Evolutionary conservation across 2,888 invertebrate species (phyloP).

Genomic region (Petrolisthes cinctipes): DNA sequence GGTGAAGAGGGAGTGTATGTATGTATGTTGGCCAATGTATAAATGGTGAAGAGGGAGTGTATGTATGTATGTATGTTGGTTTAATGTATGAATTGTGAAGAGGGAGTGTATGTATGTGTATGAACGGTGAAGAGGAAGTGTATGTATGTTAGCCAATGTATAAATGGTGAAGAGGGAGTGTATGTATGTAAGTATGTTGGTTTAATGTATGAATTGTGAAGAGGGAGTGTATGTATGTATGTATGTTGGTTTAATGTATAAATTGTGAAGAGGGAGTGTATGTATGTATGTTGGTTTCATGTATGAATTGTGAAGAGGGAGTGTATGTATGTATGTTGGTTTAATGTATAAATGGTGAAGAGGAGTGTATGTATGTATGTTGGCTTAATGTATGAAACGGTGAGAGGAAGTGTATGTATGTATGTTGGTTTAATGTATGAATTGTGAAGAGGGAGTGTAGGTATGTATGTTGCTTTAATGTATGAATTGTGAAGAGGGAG

Average conservation of each 20-base stretch:
- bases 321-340: too few relatives aligned
- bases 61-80: conserved; percentile 15
- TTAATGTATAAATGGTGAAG: neutral
- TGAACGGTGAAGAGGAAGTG: neutral
- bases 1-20: neutral
- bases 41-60: neutral
- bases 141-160: neutral
- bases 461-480: neutral
- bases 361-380: neutral
- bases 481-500: conserved; percentile 22
- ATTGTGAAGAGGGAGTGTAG: too few relatives aligned
- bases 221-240: neutral
- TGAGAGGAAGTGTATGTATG: neutral
- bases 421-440: neutral
- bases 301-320: too few relatives aligned
- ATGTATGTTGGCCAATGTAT: too few relatives aligned
- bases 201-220: neutral
- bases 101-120: conserved; percentile 9
- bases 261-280: neutral
- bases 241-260: neutral
- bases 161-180: neutral
- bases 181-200: conserved; percentile 31
- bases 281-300: conserved; percentile 9
- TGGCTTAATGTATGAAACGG: neutral
- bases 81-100: too few relatives aligned